Conservation (phyloP, 2,797 vertebrate genomes). For the Coilia nasus region DNA sequence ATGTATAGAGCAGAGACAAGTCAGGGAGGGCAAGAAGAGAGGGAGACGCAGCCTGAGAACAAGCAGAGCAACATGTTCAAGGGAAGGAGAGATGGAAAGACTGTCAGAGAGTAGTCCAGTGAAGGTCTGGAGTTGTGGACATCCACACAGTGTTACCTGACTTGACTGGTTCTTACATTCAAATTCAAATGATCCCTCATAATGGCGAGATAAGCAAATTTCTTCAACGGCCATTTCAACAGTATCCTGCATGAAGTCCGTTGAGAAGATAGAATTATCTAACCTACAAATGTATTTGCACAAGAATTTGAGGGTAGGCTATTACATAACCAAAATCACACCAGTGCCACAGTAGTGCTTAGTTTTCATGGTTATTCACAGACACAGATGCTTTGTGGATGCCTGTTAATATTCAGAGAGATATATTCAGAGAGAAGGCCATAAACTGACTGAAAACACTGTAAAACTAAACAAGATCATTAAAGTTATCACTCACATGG, state of each 20-base stretch:
- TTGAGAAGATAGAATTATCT: neutral
- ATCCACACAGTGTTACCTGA: neutral
- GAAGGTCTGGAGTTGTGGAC: neutral
- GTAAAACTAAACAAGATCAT: neutral
- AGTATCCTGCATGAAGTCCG: neutral
- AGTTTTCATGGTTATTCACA: neutral
- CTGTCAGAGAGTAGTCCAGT: neutral
- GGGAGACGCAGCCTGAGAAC: neutral
- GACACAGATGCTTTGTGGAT: neutral
- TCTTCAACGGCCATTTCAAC: slow-evolving; percentile 6
- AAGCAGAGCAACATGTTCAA: neutral
- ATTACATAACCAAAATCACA: too few relatives aligned
- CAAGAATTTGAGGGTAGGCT: too few relatives aligned
- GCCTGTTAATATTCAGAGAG: neutral
- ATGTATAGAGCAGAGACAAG: neutral
- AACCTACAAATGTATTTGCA: too few relatives aligned
- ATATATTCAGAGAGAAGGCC: neutral
- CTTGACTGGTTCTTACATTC: neutral
- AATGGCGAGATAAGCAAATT: neutral
- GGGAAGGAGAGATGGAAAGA: neutral
- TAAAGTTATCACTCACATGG: neutral
- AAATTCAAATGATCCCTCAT: neutral
- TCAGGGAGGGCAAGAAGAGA: neutral
- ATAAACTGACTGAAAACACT: neutral
- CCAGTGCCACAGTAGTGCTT: neutral